Conservation (phyloP, 2,797 vertebrate genomes). For the Enteromius radiatus region DNA sequence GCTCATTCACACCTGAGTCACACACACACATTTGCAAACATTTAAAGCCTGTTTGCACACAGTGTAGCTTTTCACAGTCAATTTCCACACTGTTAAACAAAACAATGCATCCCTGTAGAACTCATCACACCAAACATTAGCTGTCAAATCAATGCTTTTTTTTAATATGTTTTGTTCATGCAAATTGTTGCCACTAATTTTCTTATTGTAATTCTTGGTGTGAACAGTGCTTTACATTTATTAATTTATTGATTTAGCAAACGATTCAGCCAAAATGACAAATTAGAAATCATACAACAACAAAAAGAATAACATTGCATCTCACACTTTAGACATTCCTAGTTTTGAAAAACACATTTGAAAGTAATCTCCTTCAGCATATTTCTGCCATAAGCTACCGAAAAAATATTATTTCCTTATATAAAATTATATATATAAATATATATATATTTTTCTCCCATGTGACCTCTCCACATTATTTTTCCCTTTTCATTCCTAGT, state of each 20-base stretch:
- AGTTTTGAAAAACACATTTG: neutral
- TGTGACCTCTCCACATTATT: too few relatives aligned
- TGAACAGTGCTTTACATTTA: neutral
- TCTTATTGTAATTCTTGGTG: neutral
- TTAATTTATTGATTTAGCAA: neutral
- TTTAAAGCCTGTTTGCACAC: conserved; percentile 1
- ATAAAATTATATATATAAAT: too few relatives aligned
- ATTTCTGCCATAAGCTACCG: neutral
- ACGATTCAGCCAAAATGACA: too few relatives aligned
- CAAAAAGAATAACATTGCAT: neutral
- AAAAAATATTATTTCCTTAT: neutral
- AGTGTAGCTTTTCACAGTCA: conserved; percentile 15
- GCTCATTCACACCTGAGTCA: neutral
- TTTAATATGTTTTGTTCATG: neutral
- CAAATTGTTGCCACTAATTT: neutral
- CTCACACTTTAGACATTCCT: neutral
- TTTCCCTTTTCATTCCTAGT: too few relatives aligned
- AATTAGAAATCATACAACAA: neutral
- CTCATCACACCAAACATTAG: conserved; percentile 10
- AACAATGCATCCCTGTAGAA: neutral
- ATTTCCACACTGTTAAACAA: neutral
- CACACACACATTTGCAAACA: neutral
- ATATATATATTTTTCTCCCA: too few relatives aligned
- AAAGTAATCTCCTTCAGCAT: neutral
- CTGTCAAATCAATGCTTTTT: neutral